phyloP scores from a whole-genome alignment of 2,888 invertebrate species.

The Hyposoter didymator region DNA sequence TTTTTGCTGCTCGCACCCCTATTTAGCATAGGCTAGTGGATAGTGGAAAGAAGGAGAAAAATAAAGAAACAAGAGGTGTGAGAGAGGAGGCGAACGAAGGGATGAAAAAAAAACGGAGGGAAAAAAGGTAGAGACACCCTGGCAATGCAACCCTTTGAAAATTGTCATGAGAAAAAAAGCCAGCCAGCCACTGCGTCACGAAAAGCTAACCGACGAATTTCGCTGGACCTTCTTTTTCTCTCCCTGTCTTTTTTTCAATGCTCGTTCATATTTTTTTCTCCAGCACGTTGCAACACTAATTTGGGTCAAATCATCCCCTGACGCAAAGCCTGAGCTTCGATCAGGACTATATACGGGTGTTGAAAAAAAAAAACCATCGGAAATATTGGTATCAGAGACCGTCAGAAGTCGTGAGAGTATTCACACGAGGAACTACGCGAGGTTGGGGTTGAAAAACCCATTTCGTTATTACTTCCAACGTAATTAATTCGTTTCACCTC shows the following conservation, averaged over 20 bases:
- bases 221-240: constrained; percentile 19
- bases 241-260: constrained; percentile 6
- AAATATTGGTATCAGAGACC: not conserved
- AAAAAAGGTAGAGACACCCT: constrained; percentile 58
- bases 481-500: constrained; percentile 74
- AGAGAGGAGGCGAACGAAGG: constrained; percentile 28
- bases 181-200: constrained; percentile 40
- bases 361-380: constrained; percentile 8
- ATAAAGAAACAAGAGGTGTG: constrained; percentile 16
- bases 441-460: constrained; percentile 68
- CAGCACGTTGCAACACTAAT: constrained; percentile 10
- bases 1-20: constrained; percentile 80
- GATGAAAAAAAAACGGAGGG: constrained; percentile 50
- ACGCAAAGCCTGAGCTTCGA: not conserved
- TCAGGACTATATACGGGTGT: not conserved
- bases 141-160: constrained; percentile 65
- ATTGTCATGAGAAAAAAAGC: constrained; percentile 61
- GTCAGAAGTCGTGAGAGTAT: constrained; percentile 34
- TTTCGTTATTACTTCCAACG: constrained; percentile 74
- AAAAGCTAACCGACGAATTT: constrained; percentile 56
- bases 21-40: constrained; percentile 81
- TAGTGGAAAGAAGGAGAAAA: constrained; percentile 53
- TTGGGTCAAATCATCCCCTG: constrained; percentile 23
- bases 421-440: constrained; percentile 69
- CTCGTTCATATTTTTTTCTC: constrained; percentile 2